Base-by-base conservation (phyloP, 2,888 invertebrate species). In the Temnothorax ravouxi region DNA sequence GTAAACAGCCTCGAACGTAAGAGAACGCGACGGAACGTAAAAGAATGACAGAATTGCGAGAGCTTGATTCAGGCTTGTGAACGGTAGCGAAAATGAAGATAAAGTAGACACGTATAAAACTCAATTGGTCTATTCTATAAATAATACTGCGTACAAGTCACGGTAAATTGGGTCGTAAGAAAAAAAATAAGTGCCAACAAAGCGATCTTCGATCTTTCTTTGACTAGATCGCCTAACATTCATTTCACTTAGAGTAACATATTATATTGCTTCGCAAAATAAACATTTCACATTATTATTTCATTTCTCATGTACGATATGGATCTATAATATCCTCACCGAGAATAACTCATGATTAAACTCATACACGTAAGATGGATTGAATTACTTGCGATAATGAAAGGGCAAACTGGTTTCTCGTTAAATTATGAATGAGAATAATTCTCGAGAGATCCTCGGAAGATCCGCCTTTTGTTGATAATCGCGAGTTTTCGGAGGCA, bases 401-500 rank as follows among this genome's bases (percentile, higher is more conserved):
- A 13, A 13, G 9, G 1, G 8, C 2, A n/a, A 18, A 29, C 11
- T n/a, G 9, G 6, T n/a, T 52, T 1, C n/a, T 71, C 71, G 38
- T 54, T 72, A 54, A 72, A 72, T 15, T 72, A 71, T 21, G 25
- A 72, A 59, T 25, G 56, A 21, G 29, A 44, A 8, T 47, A 29
- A 74, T 59, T 44, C 44, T 61, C 9, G 34, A 15, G 18, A 25
- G 25, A 18, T 56, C 18, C 15, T 69, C 41, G 44, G 59, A n/a
- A 34, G 15, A 21, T 18, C 50, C 50, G 18, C 15, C 56, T 66
- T 54, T 74, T 77, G 79, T 61, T 56, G 75, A 47, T 62, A 64
- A 62, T 86, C 76, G 21, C 47, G 54, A 56, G 34, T 59, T 50
- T 59, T 74, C 64, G 81, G 71, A 80, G 47, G 72, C 67, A 38